A percentile compares a stretch with the other conserved stretches of the same genome.
Evolutionary conservation across 1,140 invertebrate species (phyloP).

Genomic region (Theocolax elegans): DNA sequence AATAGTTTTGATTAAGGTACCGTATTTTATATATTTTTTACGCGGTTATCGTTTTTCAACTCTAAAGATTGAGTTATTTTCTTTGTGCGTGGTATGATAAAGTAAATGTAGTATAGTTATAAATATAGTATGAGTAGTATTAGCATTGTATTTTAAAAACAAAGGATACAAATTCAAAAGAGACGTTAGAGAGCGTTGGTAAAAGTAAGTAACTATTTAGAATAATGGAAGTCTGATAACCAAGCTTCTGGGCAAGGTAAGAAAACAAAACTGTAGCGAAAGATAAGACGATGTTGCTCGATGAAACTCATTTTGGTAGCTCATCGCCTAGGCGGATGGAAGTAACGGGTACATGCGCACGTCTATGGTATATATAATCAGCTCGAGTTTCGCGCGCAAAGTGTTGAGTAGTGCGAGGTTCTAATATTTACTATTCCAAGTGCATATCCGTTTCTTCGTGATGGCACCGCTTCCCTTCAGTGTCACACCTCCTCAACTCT

Average conservation of each 20-base stretch:
- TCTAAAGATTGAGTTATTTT: no score
- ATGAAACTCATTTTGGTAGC: slow-evolving; percentile 22
- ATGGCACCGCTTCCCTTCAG: not conserved
- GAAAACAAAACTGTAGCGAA: not conserved
- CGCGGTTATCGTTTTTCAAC: no score
- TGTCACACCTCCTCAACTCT: not conserved
- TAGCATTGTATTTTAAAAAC: no score
- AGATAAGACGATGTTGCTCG: not conserved
- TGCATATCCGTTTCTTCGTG: slow-evolving; percentile 39
- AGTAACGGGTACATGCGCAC: not conserved
- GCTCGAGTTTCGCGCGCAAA: slow-evolving; percentile 24
- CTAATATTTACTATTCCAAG: slow-evolving; percentile 50
- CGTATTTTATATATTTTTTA: no score
- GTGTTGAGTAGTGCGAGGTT: not conserved
- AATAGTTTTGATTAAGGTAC: no score
- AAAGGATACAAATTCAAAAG: no score
- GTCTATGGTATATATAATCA: slow-evolving; percentile 16
- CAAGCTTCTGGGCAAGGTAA: not conserved
- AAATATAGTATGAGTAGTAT: no score
- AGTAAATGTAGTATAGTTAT: no score
- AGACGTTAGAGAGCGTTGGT: no score
- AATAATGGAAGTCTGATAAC: slow-evolving; percentile 32
- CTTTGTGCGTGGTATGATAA: no score
- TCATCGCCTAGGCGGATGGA: no score
- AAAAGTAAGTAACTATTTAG: slow-evolving; percentile 24